Conservation (phyloP, 1,140 invertebrate genomes). For the Steinernema khuongi region DNA sequence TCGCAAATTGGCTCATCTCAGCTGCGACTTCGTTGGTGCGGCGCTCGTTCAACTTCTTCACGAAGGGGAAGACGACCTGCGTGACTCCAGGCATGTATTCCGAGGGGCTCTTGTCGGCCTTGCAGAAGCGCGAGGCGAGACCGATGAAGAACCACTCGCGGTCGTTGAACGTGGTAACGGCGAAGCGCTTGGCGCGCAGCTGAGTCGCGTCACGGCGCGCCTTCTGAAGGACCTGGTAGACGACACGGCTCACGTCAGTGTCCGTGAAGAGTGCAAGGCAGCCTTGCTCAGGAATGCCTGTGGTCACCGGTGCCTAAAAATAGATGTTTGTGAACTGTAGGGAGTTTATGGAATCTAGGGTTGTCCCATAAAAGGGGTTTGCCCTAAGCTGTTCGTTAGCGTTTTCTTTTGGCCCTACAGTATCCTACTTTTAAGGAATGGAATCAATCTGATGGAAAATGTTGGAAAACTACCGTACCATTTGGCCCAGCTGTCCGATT, state of each 20-base stretch:
- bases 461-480: too few relatives aligned
- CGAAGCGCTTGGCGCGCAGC: not conserved
- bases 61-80: not conserved
- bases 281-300: too few relatives aligned
- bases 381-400: too few relatives aligned
- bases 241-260: not conserved
- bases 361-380: too few relatives aligned
- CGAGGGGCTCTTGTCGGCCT: not conserved
- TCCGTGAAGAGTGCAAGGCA: conserved; percentile 3
- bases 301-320: too few relatives aligned
- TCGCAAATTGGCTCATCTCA: not conserved
- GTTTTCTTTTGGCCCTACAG: not conserved
- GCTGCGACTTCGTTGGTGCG: not conserved
- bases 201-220: not conserved
- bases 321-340: too few relatives aligned
- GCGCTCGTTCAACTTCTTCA: not conserved
- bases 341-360: too few relatives aligned
- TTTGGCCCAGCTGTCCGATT: too few relatives aligned
- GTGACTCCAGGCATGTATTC: not conserved
- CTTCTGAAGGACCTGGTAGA: not conserved
- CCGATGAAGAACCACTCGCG: conserved; percentile 1
- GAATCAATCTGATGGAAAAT: too few relatives aligned
- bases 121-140: not conserved
- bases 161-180: not conserved
- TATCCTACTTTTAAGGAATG: not conserved